Conservation (phyloP, 2,888 invertebrate genomes). For the Leptopilina syphax region DNA sequence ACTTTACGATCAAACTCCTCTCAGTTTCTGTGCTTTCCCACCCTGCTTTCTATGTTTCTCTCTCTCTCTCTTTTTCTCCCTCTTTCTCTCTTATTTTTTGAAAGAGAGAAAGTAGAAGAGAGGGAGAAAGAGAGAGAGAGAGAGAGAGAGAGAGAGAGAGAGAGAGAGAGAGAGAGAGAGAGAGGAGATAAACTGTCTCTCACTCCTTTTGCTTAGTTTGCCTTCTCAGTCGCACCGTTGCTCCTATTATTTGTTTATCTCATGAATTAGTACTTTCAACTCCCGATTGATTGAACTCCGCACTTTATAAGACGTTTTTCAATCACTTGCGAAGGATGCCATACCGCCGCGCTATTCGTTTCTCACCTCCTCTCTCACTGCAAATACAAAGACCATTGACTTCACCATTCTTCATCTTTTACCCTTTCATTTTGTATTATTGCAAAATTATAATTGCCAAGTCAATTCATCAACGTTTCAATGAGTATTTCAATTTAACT, state of each 20-base stretch:
- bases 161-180: too few relatives aligned
- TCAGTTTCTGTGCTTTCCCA: conserved; percentile 49
- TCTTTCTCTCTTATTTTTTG: conserved; percentile 46
- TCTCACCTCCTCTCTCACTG: too few relatives aligned
- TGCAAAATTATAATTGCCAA: too few relatives aligned
- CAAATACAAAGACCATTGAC: neutral
- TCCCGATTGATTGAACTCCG: conserved; percentile 51
- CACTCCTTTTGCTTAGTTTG: conserved; percentile 49
- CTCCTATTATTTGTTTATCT: conserved; percentile 45
- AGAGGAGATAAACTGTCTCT: conserved; percentile 39
- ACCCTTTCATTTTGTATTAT: too few relatives aligned
- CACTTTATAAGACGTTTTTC: conserved; percentile 24
- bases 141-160: conserved; percentile 12
- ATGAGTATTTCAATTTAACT: neutral
- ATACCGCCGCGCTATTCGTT: neutral
- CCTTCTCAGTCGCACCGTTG: conserved; percentile 50
- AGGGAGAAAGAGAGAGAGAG: too few relatives aligned
- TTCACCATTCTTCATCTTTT: neutral
- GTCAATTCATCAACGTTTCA: neutral
- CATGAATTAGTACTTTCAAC: conserved; percentile 52
- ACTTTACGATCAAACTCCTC: conserved; percentile 69
- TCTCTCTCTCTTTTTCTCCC: conserved; percentile 36
- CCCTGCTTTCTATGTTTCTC: conserved; percentile 49
- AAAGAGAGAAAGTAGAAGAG: neutral
- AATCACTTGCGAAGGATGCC: conserved; percentile 4